Evolutionary conservation across 1,140 invertebrate genomes (phyloP), one percentile per base, ranked within the genome.

Genomic region (Pseudobourletiella spinata): DNA sequence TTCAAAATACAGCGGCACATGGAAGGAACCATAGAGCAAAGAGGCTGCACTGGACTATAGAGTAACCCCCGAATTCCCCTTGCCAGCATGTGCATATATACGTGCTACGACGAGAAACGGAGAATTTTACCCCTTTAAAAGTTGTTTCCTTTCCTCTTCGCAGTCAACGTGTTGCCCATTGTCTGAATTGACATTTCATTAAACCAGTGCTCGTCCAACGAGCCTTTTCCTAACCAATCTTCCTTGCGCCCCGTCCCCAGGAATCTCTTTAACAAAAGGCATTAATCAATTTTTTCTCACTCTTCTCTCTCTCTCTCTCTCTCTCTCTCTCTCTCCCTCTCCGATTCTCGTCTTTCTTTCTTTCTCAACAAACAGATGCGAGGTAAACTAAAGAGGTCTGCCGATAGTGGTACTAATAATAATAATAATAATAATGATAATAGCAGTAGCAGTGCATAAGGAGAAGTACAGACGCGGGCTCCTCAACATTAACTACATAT

Each of bases 211-310:
- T 50, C 57, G 30, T 44, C 20, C 59, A 30, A 55, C 51, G 20
- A 42, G 18, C 28, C 30, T 54, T 58, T 63, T 52, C 55, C 56
- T 59, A 22, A 50, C 55, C 43, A 42, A 52, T 39, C 61, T 54
- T 54, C 14, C 22, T 32, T 24, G 39, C 18, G 35, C 63, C 42
- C 51, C 63, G 57, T 59, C 63, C 57, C 57, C 63, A 57, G 48
- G 57, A 63, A 64, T 42, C 63, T 59, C 59, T 64, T 59, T 59
- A 64, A 64, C 63, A 64, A 64, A 64, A 64, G 63, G 63, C 63
- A 64, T 64, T 64, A 64, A 64, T 64, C 63, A 64, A 70, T 52
- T 71, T 65, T 71, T 63, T 71, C 62, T 67, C 65, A 55, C 67
- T 57, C 52, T 70, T 64, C 55, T 52, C 32, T 59, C 58, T 62